Base-by-base conservation (phyloP, 2,888 invertebrate genomes). In the Tridacna gigas region DNA sequence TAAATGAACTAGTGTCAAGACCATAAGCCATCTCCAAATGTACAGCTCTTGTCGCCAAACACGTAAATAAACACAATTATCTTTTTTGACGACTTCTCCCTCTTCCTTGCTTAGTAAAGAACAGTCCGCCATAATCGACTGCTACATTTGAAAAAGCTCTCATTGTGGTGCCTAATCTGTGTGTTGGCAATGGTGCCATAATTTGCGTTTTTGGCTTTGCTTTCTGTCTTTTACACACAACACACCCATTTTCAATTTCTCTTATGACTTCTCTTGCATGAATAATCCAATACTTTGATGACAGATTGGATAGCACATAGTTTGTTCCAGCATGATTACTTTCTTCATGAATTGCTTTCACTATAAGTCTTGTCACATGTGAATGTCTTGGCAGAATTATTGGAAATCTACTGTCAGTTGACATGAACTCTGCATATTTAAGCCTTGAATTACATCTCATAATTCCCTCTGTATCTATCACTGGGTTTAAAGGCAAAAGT, bases 51-150 rank as follows among this genome's bases (percentile, higher is more conserved):
- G 26, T 66, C 4, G 65, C 65, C 18, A 66, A 66, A 26, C 65
- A 66, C 9, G 65, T 66, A 26, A 66, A 66, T 18, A 67, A 20
- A 37, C 67, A 67, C 18, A 67, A 26, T 11, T 67, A 67, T 26
- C 67, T 67, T 37, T 67, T 67, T 13, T 67, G 18, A 26, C 67
- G 7, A 28, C 26, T 11, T 67, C 28, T 67, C 20, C 67, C 67
- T 18, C 67, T 26, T 11, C 67, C 67, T 67, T 67, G 67, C 28
- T 67, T 67, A n/a, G 67, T 67, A 18, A 67, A 37, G 20, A 25
- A 67, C 5, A 9, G 67, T 28, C 67, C 67, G 13, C 25, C 67
- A 67, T 28, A 67, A 28, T 67, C 67, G 18, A 67, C n/a, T n/a
- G n/a, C n/a, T n/a, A n/a, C n/a, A n/a, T n/a, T n/a, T n/a, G n/a